These are phyloP conservation scores for Andrena hattorfiana DNA, from an alignment of 2,888 invertebrate genomes.

Conservation along the genomic window DNA sequence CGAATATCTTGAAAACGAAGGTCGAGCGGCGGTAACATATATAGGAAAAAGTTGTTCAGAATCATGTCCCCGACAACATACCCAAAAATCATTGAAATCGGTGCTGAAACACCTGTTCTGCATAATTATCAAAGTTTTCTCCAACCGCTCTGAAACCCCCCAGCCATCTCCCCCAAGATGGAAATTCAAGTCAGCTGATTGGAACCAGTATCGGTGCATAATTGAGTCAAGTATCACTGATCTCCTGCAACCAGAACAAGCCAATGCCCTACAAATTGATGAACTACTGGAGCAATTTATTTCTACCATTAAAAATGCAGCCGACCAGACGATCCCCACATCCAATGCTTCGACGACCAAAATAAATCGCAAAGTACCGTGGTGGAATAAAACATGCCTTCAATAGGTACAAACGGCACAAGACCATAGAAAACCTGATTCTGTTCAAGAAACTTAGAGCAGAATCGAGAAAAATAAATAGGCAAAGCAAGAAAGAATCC, in stretches of 20 bases:
- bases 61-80: no score
- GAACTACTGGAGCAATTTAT: neutral
- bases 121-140: no score
- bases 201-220: neutral
- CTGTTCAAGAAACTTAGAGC: conserved; percentile 44
- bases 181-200: neutral
- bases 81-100: no score
- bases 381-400: conserved; percentile 63
- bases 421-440: conserved; percentile 44
- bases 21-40: no score
- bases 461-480: conserved; percentile 33
- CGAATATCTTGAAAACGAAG: no score
- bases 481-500: conserved; percentile 49
- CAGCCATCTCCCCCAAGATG: neutral
- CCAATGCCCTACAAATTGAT: neutral
- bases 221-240: neutral
- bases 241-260: neutral
- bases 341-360: neutral
- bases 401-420: conserved; percentile 54
- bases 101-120: no score
- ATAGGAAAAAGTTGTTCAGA: no score
- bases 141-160: neutral
- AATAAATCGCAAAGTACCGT: conserved; percentile 32
- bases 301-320: conserved; percentile 38
- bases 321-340: conserved; percentile 28